A percentile compares a stretch with the other conserved stretches of the same genome.
phyloP scores from a whole-genome alignment of 2,888 invertebrate species.

The Halocaridina rubra region DNA sequence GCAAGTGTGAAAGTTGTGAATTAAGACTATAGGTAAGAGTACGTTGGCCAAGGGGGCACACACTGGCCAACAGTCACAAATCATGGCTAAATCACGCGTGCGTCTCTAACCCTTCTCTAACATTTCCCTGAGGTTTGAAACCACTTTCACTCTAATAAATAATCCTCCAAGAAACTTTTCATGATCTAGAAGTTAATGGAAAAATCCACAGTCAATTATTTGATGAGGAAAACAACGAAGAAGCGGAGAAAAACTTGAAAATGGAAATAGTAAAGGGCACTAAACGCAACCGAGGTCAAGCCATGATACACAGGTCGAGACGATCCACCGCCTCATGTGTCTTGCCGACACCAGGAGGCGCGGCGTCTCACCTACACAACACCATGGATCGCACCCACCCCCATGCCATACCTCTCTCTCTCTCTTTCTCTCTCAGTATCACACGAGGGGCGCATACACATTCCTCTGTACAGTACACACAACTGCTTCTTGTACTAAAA shows the following conservation, averaged over 20 bases:
- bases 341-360: slow-evolving; percentile 59
- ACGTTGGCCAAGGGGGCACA: slow-evolving; percentile 47
- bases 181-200: no score
- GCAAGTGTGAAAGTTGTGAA: neutral
- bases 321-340: slow-evolving; percentile 38
- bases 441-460: neutral
- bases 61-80: slow-evolving; percentile 62
- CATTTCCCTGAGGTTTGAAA: slow-evolving; percentile 39
- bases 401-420: neutral
- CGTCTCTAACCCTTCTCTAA: slow-evolving; percentile 43
- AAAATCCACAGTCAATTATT: no score
- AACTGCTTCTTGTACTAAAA: no score
- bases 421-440: neutral
- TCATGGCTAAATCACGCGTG: slow-evolving; percentile 63
- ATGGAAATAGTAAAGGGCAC: no score
- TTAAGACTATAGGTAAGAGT: neutral
- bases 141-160: neutral
- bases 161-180: no score
- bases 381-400: slow-evolving; percentile 42
- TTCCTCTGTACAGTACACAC: no score
- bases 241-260: no score
- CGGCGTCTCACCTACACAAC: slow-evolving; percentile 49
- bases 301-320: slow-evolving; percentile 31
- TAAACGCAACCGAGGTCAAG: slow-evolving; percentile 10
- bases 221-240: no score